Evolutionary conservation across 2,797 vertebrate genomes (phyloP).

Genomic region (Rhynchotus rufescens): DNA sequence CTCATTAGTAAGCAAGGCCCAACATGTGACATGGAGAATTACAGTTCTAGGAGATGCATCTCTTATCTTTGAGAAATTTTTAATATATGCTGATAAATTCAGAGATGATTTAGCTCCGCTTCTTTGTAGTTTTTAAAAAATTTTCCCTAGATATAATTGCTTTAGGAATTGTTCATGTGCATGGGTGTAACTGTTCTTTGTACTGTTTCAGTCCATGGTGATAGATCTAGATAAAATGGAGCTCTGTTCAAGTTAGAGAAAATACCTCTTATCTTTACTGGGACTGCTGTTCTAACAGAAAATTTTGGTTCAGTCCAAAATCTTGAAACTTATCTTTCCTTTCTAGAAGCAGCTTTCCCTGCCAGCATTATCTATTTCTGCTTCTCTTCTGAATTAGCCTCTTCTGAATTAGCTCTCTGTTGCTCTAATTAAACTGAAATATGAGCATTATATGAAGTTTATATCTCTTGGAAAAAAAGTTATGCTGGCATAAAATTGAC

Average conservation of each 20-base stretch:
- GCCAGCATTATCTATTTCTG: background rate
- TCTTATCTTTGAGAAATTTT: constrained; percentile 39
- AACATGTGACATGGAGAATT: constrained; percentile 8
- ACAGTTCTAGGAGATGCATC: background rate
- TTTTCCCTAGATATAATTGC: background rate
- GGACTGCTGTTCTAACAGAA: background rate
- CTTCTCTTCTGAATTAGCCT: background rate
- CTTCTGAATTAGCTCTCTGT: background rate
- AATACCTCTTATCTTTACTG: background rate
- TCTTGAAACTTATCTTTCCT: background rate
- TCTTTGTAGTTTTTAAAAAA: constrained; percentile 23
- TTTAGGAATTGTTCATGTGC: background rate
- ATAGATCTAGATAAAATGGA: background rate
- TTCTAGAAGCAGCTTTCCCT: constrained; percentile 4
- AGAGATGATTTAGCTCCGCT: background rate
- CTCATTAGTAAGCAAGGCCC: constrained; percentile 4
- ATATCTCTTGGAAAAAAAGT: background rate
- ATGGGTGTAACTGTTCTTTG: constrained; percentile 2
- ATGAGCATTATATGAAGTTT: background rate
- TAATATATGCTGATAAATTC: background rate
- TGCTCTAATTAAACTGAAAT: background rate
- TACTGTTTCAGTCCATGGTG: background rate
- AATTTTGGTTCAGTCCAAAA: background rate
- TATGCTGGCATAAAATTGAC: background rate
- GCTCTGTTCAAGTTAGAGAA: background rate